Evolutionary conservation across 2,888 invertebrate genomes (phyloP).

Genomic region (Brenthis hecate): DNA sequence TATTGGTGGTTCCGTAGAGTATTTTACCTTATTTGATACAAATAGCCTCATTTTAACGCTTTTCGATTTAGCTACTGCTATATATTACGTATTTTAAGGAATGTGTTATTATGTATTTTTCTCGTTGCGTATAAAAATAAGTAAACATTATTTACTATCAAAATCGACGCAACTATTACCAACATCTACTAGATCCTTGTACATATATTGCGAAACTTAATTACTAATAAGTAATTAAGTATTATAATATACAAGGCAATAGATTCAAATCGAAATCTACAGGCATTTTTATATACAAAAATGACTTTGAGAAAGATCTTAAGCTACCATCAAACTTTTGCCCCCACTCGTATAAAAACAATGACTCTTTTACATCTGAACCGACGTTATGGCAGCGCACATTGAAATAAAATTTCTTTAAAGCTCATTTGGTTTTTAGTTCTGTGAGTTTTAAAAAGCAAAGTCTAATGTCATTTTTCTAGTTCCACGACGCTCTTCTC

Average conservation of each 20-base stretch:
- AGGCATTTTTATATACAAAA: too few relatives aligned
- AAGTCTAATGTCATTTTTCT: constrained; percentile 21
- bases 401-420: constrained; percentile 22
- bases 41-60: not conserved
- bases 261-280: too few relatives aligned
- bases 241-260: too few relatives aligned
- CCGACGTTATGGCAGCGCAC: constrained; percentile 10
- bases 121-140: too few relatives aligned
- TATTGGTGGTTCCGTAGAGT: constrained; percentile 5
- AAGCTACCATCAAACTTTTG: constrained; percentile 2
- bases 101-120: too few relatives aligned
- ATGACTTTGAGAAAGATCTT: not conserved
- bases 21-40: not conserved
- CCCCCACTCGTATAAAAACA: constrained; percentile 56
- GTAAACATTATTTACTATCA: too few relatives aligned
- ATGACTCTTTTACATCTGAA: constrained; percentile 55
- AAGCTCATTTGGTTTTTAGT: constrained; percentile 20
- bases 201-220: too few relatives aligned
- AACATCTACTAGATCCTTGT: too few relatives aligned
- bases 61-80: too few relatives aligned
- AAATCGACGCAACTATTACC: too few relatives aligned
- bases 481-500: constrained; percentile 9
- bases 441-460: constrained; percentile 20
- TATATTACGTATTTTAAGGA: too few relatives aligned
- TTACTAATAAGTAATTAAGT: too few relatives aligned